Evolutionary conservation across 2,888 invertebrate genomes (phyloP), one percentile per base, ranked within the genome.

Genomic region (Rhagium mordax): DNA sequence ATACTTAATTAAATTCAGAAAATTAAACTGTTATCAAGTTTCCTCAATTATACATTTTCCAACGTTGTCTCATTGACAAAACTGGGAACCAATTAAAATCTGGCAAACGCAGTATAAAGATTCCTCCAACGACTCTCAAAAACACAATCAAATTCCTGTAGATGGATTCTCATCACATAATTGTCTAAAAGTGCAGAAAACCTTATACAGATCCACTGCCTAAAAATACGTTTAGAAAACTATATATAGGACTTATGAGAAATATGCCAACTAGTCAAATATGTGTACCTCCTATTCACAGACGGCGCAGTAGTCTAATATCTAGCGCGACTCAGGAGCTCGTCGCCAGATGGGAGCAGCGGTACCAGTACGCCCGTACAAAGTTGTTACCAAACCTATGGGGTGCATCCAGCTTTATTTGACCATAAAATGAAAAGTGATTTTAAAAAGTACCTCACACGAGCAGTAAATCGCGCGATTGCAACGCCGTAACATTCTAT

Each of bases 341-440:
- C 10, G 4, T 15, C 29, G 16, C n/a, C 29, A 64, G 64, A 64
- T 51, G 64, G 64, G 10, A 15, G n/a, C 1, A 51, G 0, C 2
- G 8, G 64, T 64, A 53, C 21, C 8, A 20, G 24, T 6, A 53
- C 13, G 1, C 29, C 18, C n/a, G 20, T 49, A 20, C 29, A 33
- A 41, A n/a, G 41, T 41, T 41, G n/a, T 41, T 13, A 15, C 41
- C 13, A 3, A 60, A 41, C 55, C 27, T 57, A 57, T 47, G 61
- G 10, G 47, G 29, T 49, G 18, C n/a, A 62, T 71, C 73, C 67
- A 70, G 51, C 73, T 81, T 79, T 79, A 81, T 78, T 79, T 69
- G 75, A 70, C 71, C 78, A 79, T 81, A 80, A 81, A 81, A 78
- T 77, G 78, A 79, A 81, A 81, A 81, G 79, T 81, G 81, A 81